Evolutionary conservation across 2,797 vertebrate species (phyloP), one percentile per base, ranked within the genome.

Genomic region (Neostethus bicornis): DNA sequence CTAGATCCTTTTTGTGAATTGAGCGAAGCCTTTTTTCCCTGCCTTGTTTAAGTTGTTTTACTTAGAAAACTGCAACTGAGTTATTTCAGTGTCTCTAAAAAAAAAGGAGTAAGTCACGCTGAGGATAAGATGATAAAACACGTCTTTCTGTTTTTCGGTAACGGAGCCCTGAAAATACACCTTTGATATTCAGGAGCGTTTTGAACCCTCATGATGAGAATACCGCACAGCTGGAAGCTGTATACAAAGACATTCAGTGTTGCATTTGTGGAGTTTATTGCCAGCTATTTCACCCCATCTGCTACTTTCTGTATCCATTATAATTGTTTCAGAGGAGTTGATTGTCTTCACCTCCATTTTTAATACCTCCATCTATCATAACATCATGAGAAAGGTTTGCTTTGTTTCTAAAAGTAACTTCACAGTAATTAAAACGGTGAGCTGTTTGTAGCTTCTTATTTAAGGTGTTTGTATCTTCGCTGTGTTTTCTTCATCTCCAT

Each of bases 31-130:
- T 21, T 34, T 24, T 32, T 4, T 5, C 28, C 9, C 9, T 29
- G 4, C 14, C 13, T 34, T 31, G 11, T 29, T 28, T 28, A n/a
- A n/a, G n/a, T 25, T 25, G 25, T 4, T 25, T 28, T 6, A 2
- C 11, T 29, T 11, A 9, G 16, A 16, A 24, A 48, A 28, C 24
- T n/a, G 4, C 60, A 35, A 3, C 28, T 62, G 17, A 24, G 44
- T 19, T 10, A 42, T 39, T 12, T 31, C 37, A 16, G 21, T 50
- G 28, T 35, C 25, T 8, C n/a, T 53, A 64, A 54, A 71, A 52
- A 83, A 60, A 63, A 76, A 62, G 52, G 73, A 75, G 79, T 70
- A 47, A 76, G 51, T 50, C 46, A 64, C 70, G 58, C 16, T 47
- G 73, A 65, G 57, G 68, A 28, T 20, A 53, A 46, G 70, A 44